These are phyloP conservation scores for Atlantisia rogersi DNA, from an alignment of 2,113 vertebrate genomes.

Conservation along the genomic window DNA sequence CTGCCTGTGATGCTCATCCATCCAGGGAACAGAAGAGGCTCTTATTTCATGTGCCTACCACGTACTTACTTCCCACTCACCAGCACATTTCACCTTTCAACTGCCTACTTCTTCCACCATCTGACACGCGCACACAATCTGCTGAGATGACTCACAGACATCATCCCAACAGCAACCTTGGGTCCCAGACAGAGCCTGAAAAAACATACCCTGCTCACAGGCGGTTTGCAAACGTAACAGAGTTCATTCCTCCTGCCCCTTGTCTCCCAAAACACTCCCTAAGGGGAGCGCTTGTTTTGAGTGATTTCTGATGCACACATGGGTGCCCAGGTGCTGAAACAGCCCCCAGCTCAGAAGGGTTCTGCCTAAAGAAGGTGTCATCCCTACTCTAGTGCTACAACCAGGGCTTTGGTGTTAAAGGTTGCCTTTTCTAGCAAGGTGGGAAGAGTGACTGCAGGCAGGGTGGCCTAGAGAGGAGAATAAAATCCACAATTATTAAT, in stretches of 20 bases:
- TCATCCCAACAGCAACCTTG: not conserved
- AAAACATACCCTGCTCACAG: not conserved
- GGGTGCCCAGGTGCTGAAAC: not conserved
- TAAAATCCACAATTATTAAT: not conserved
- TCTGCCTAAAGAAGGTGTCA: not conserved
- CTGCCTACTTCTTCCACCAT: not conserved
- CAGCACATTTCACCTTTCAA: not conserved
- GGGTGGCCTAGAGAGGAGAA: not conserved
- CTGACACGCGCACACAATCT: not conserved
- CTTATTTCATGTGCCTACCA: accelerated
- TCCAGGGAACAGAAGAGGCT: not conserved
- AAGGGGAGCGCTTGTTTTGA: not conserved
- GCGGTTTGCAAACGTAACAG: not conserved
- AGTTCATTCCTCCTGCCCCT: accelerated
- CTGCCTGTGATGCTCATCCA: not conserved
- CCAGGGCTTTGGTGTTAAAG: not conserved
- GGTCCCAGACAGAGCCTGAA: not conserved
- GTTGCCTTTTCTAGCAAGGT: not conserved
- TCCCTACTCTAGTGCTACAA: not conserved
- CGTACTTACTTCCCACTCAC: not conserved
- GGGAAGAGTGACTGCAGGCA: not conserved
- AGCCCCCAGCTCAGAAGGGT: not conserved
- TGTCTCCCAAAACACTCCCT: not conserved
- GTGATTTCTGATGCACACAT: not conserved
- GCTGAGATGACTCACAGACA: not conserved